Conservation (phyloP, 2,113 vertebrate species). For the Deroptyus accipitrinus region DNA sequence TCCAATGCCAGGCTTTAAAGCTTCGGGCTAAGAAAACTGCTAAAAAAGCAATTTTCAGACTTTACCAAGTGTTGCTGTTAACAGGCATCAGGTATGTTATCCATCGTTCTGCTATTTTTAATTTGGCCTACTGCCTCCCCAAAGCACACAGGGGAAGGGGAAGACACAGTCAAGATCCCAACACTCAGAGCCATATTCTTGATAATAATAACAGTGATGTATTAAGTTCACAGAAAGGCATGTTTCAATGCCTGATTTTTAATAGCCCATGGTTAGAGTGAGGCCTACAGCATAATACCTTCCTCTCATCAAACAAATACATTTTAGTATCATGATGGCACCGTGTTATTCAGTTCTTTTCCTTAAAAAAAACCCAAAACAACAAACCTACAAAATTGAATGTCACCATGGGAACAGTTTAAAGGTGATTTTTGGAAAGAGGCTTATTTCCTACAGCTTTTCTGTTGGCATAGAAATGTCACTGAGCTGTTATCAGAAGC, state of each 20-base stretch:
- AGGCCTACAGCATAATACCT: not conserved
- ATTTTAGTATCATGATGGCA: not conserved
- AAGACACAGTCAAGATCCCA: not conserved
- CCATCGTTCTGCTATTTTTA: not conserved
- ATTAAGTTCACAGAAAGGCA: not conserved
- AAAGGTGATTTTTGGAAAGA: conserved; percentile 42
- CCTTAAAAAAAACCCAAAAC: not conserved
- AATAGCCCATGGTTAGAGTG: not conserved
- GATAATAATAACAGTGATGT: not conserved
- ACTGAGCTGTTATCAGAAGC: conserved; percentile 35
- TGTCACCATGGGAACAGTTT: conserved; percentile 43
- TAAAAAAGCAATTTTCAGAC: not conserved
- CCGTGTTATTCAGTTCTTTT: not conserved
- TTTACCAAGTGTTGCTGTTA: not conserved
- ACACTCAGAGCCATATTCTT: not conserved
- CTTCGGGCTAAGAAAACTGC: not conserved
- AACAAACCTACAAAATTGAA: not conserved
- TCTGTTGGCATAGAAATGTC: conserved; percentile 36
- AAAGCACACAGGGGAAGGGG: not conserved
- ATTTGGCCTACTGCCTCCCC: not conserved
- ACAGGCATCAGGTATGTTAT: not conserved
- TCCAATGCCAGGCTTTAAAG: not conserved
- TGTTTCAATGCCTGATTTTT: not conserved
- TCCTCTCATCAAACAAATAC: not conserved
- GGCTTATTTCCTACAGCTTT: conserved; percentile 27